Percentiles rank a stretch among this genome's conserved stretches.
Conservation (phyloP, 92 coral and sea anemone genomes). For the Nematostella vectensis region DNA sequence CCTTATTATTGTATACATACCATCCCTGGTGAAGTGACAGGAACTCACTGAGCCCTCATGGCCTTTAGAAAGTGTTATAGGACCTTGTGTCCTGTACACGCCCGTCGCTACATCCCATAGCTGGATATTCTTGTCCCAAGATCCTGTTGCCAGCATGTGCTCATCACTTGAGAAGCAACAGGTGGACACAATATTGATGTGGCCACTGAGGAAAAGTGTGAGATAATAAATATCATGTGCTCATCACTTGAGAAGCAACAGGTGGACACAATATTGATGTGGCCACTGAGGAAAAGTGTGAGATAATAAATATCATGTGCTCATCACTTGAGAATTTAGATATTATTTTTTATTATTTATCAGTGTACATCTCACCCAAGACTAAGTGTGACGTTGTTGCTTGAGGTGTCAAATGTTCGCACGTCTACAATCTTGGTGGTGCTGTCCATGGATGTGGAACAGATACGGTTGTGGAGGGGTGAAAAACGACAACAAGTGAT, state of each 20-base stretch:
- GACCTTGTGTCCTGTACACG: conserved; percentile 84
- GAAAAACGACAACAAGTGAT: conserved; percentile 91
- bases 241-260: conserved; percentile 85
- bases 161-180: conserved; percentile 85
- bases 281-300: conserved; percentile 29
- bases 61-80: conserved; percentile 85
- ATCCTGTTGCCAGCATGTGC: conserved; percentile 84
- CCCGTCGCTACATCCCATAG: conserved; percentile 98
- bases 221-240: conserved; percentile 49
- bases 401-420: conserved; percentile 60
- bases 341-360: too few relatives aligned
- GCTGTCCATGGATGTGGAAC: conserved; percentile 95
- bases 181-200: conserved; percentile 83
- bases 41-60: conserved; percentile 98
- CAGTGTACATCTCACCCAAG: conserved; percentile 42
- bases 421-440: conserved; percentile 90
- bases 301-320: not conserved
- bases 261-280: conserved; percentile 83
- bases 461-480: conserved; percentile 73
- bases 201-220: conserved; percentile 37
- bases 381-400: conserved; percentile 66
- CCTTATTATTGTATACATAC: too few relatives aligned
- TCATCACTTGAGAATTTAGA: too few relatives aligned
- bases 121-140: conserved; percentile 97
- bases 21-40: conserved; percentile 86